phyloP scores from a whole-genome alignment of 2,888 invertebrate genomes.

The Sabellastarte sp. region DNA sequence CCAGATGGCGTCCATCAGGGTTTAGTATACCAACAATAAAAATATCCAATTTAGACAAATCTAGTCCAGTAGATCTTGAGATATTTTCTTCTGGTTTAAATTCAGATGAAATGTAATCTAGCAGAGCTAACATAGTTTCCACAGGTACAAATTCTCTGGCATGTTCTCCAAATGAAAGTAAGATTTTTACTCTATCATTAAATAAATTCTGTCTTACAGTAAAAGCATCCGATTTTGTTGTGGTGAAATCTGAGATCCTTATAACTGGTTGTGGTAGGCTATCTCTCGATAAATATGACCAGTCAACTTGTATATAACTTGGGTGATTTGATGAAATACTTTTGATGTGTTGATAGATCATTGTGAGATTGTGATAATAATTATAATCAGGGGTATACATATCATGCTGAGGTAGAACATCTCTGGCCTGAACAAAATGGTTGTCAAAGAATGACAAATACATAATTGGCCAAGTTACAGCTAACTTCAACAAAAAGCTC shows the following conservation, averaged over 20 bases:
- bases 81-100: slow-evolving; percentile 12
- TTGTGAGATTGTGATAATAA: too few species aligned
- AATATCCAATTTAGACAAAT: slow-evolving; percentile 42
- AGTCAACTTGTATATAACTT: slow-evolving; percentile 34
- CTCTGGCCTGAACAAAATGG: too few species aligned
- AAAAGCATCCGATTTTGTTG: not conserved
- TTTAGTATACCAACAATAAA: slow-evolving; percentile 49
- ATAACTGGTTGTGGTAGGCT: slow-evolving; percentile 39
- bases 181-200: slow-evolving; percentile 34
- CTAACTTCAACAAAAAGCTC: too few species aligned
- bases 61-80: too few species aligned
- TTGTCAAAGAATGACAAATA: too few species aligned
- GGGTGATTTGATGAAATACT: too few species aligned
- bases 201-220: too few species aligned
- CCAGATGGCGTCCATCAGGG: slow-evolving; percentile 49
- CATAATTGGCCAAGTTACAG: too few species aligned
- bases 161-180: slow-evolving; percentile 55
- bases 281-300: slow-evolving; percentile 34
- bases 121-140: slow-evolving; percentile 44
- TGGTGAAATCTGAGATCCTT: slow-evolving; percentile 44
- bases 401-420: too few species aligned
- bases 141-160: slow-evolving; percentile 55
- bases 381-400: too few species aligned
- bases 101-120: slow-evolving; percentile 41
- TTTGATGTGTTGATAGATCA: too few species aligned